Evolutionary conservation across 2,797 vertebrate genomes (phyloP).

Genomic region (Pangasius djambal): DNA sequence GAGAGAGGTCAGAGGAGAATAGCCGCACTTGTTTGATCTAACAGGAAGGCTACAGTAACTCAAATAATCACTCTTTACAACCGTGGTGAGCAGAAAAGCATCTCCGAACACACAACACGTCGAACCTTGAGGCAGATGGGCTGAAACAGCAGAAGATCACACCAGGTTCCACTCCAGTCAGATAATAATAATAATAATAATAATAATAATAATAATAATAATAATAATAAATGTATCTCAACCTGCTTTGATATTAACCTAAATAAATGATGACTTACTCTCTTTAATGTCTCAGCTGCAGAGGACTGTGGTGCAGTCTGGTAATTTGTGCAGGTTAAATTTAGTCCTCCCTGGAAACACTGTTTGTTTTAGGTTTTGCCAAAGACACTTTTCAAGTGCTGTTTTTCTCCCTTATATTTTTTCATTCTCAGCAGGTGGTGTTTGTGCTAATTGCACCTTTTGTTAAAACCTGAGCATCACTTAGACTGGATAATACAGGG

Average conservation of each 20-base stretch:
- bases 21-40: not conserved
- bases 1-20: not conserved
- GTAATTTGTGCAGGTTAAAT: not conserved
- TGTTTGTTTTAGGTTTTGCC: not conserved
- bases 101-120: not conserved
- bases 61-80: not conserved
- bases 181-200: not conserved
- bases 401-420: not conserved
- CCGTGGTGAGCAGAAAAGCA: not conserved
- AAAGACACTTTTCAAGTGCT: not conserved
- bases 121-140: not conserved
- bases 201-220: not conserved
- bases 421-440: not conserved
- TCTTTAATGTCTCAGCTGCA: not conserved
- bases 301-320: too few species aligned
- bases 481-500: not conserved
- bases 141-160: not conserved
- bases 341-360: not conserved
- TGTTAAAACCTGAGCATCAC: not conserved
- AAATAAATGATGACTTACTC: not conserved
- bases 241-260: not conserved
- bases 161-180: not conserved
- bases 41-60: not conserved
- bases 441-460: not conserved
- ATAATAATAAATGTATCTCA: not conserved